These are phyloP conservation scores for Philhelius pedissequus DNA, from an alignment of 2,888 invertebrate genomes.

Conservation along the genomic window DNA sequence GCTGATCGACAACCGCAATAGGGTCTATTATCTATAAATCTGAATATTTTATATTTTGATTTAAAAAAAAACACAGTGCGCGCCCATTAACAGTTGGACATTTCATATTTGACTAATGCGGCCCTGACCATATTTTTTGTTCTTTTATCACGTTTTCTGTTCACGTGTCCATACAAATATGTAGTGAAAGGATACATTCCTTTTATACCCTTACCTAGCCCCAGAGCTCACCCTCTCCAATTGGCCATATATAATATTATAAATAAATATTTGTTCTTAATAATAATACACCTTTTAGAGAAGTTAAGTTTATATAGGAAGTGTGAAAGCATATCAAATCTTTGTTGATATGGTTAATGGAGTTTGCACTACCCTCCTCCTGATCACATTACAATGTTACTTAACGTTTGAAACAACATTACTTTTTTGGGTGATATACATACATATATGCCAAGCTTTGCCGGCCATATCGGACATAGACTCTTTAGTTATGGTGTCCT, in stretches of 20 bases:
- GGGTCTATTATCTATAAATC: too few species aligned
- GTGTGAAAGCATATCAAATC: conserved; percentile 29
- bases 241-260: conserved; percentile 18
- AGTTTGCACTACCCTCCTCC: background rate
- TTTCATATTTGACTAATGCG: background rate
- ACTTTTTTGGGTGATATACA: background rate
- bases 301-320: background rate
- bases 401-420: conserved; percentile 46
- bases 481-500: background rate
- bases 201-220: background rate
- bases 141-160: conserved; percentile 7
- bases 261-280: conserved; percentile 59
- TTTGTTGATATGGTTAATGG: conserved; percentile 36
- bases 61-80: background rate
- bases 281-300: conserved; percentile 42
- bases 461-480: background rate
- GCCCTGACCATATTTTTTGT: background rate
- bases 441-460: background rate
- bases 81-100: background rate
- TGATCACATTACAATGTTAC: conserved; percentile 16
- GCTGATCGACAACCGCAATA: too few species aligned
- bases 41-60: too few species aligned
- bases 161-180: conserved; percentile 6
- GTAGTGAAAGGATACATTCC: background rate
- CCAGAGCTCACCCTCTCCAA: background rate